phyloP scores from a whole-genome alignment of 2,888 invertebrate species.

The Cryptosula pallasiana region DNA sequence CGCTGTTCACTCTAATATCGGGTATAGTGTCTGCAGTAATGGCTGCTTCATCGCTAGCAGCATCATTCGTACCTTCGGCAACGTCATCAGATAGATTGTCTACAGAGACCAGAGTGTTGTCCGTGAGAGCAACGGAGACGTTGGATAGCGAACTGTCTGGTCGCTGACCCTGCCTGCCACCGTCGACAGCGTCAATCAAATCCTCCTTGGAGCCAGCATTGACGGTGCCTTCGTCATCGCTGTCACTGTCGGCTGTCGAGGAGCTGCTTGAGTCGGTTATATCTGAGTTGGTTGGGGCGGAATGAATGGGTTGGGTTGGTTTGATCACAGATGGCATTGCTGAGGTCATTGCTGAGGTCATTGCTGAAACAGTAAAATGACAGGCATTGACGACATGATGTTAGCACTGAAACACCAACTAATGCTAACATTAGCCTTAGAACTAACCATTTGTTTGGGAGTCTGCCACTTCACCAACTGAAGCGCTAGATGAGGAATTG shows the following conservation, averaged over 20 bases:
- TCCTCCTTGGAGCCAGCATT: constrained; percentile 21
- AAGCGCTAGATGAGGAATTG: constrained; percentile 17
- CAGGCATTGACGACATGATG: too few relatives aligned
- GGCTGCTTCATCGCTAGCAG: neutral
- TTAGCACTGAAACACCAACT: too few relatives aligned
- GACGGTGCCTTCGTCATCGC: constrained; percentile 24
- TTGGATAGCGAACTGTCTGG: constrained; percentile 13
- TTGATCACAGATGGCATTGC: neutral
- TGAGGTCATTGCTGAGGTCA: neutral
- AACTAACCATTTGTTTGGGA: neutral
- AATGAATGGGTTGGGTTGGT: neutral
- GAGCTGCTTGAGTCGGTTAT: neutral
- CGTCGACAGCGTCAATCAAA: neutral
- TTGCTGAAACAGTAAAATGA: too few relatives aligned
- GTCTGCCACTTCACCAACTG: constrained; percentile 8
- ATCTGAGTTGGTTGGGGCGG: neutral
- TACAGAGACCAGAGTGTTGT: neutral
- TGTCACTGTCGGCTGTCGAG: neutral
- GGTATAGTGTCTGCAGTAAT: neutral
- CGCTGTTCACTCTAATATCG: neutral
- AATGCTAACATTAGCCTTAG: neutral
- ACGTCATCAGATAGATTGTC: constrained; percentile 21
- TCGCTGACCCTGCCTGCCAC: neutral
- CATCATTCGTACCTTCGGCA: neutral
- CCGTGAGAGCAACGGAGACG: neutral